Evolutionary conservation across 2,888 invertebrate genomes (phyloP).

Genomic region (Cecidostiba fungosa): DNA sequence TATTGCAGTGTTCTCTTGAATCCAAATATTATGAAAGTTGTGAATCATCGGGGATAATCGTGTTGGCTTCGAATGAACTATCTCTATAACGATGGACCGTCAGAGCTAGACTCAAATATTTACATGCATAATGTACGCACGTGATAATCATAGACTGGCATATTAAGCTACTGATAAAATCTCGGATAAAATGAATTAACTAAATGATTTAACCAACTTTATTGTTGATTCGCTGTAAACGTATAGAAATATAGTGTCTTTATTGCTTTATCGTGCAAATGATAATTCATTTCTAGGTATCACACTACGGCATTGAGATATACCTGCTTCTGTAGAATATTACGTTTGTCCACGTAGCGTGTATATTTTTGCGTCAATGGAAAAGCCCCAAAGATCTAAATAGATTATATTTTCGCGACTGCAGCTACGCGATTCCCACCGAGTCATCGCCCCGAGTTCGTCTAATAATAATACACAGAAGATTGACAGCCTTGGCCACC

Average conservation of each 20-base stretch:
- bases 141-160: too few relatives aligned
- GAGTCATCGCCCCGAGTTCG: conserved; percentile 52
- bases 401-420: not conserved
- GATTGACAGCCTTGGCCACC: conserved; percentile 31
- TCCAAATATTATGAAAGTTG: too few relatives aligned
- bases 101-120: too few relatives aligned
- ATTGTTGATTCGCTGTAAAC: not conserved
- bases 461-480: conserved; percentile 33
- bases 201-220: not conserved
- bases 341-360: too few relatives aligned
- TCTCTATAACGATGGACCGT: too few relatives aligned
- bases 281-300: not conserved
- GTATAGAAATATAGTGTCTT: not conserved
- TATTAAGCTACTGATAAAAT: too few relatives aligned
- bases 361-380: not conserved
- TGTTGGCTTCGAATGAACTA: too few relatives aligned
- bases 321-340: too few relatives aligned
- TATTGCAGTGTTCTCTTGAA: too few relatives aligned
- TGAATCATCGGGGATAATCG: too few relatives aligned
- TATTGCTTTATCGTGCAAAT: not conserved
- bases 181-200: too few relatives aligned
- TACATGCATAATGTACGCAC: too few relatives aligned
- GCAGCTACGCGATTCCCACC: conserved; percentile 7
- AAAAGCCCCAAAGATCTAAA: conserved; percentile 3
- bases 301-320: not conserved